Evolutionary conservation across 2,888 invertebrate genomes (phyloP).

Genomic region (Gasteruption jaculator): DNA sequence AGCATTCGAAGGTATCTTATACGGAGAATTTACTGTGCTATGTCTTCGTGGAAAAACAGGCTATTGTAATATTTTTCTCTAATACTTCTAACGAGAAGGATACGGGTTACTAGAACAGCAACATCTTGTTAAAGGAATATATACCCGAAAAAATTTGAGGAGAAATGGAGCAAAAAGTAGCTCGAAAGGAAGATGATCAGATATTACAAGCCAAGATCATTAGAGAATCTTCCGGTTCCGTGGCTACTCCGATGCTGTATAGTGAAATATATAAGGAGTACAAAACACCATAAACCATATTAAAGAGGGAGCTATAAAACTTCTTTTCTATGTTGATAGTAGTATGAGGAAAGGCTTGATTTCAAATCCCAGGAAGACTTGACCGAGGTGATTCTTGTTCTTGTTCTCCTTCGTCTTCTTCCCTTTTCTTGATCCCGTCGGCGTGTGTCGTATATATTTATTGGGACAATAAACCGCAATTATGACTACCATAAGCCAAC

Average conservation of each 20-base stretch:
- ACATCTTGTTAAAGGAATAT: too few relatives aligned
- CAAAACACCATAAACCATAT: slow-evolving; percentile 37
- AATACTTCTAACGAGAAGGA: too few relatives aligned
- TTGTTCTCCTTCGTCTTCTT: neutral
- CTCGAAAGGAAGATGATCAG: slow-evolving; percentile 10
- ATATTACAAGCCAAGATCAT: slow-evolving; percentile 22
- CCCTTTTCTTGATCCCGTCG: slow-evolving; percentile 19
- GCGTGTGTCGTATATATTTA: slow-evolving; percentile 43
- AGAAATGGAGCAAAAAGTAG: slow-evolving; percentile 2
- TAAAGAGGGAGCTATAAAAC: slow-evolving; percentile 37
- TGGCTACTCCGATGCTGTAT: slow-evolving; percentile 20
- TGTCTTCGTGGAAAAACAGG: too few relatives aligned
- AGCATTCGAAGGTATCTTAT: too few relatives aligned
- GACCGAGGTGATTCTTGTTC: slow-evolving; percentile 11
- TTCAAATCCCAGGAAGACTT: slow-evolving; percentile 42
- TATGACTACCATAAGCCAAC: slow-evolving; percentile 38
- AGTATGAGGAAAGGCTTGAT: too few relatives aligned
- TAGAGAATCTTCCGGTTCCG: slow-evolving; percentile 38
- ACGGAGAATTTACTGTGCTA: too few relatives aligned
- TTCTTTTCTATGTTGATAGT: too few relatives aligned
- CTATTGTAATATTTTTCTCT: too few relatives aligned
- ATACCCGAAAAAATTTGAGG: too few relatives aligned
- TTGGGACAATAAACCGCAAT: slow-evolving; percentile 49
- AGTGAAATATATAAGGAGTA: slow-evolving; percentile 21
- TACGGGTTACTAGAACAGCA: too few relatives aligned